Conservation (phyloP, 2,888 invertebrate genomes). For the Caradrina clavipalpis region DNA sequence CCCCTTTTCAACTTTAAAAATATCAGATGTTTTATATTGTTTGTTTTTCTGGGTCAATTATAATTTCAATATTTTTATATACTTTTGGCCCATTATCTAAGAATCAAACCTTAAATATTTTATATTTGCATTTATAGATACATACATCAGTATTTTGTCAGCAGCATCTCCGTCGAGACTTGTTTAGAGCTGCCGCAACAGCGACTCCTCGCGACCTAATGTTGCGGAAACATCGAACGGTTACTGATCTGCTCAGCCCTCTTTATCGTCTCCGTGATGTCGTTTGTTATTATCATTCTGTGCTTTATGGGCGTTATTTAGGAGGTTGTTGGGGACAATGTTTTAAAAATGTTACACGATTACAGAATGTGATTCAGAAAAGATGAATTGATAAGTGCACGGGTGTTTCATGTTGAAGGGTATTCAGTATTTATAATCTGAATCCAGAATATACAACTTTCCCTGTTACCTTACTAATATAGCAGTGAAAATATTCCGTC, state of each 20-base stretch:
- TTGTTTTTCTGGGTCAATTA: background rate
- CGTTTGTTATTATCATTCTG: slow-evolving; percentile 45
- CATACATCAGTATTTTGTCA: slow-evolving; percentile 18
- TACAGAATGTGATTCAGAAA: background rate
- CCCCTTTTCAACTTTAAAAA: too few species aligned
- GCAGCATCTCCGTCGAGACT: slow-evolving; percentile 20
- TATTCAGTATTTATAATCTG: background rate
- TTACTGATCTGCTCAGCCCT: slow-evolving; percentile 50
- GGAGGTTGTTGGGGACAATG: background rate
- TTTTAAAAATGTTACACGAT: background rate
- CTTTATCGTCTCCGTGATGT: slow-evolving; percentile 50
- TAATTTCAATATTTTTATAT: background rate
- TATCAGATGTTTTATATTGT: too few species aligned
- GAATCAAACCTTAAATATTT: background rate
- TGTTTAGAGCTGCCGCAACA: slow-evolving; percentile 44
- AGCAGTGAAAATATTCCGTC: slow-evolving; percentile 28
- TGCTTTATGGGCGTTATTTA: slow-evolving; percentile 51
- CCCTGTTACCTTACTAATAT: slow-evolving; percentile 24
- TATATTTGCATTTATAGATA: background rate
- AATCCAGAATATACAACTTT: slow-evolving; percentile 9
- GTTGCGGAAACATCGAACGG: slow-evolving; percentile 59
- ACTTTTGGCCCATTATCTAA: background rate
- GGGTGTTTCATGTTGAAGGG: background rate
- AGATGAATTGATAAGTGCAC: background rate
- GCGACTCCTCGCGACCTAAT: slow-evolving; percentile 44